A percentile compares a stretch with the other conserved stretches of the same genome.
phyloP scores from a whole-genome alignment of 2,888 invertebrate genomes.

The Caradrina clavipalpis region DNA sequence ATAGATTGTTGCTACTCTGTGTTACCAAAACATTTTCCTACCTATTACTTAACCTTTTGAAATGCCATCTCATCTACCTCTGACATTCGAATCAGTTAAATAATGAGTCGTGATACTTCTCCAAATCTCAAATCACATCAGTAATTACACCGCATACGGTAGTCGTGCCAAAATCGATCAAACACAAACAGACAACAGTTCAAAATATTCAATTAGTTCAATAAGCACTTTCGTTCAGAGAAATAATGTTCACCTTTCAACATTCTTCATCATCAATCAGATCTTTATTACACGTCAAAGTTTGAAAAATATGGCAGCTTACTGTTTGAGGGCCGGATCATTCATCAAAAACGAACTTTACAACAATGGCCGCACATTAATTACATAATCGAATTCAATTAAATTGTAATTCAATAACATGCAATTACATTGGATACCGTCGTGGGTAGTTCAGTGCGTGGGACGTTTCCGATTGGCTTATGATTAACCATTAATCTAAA shows the following conservation, averaged over 20 bases:
- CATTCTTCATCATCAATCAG: constrained; percentile 79
- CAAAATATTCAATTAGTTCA: constrained; percentile 64
- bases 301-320: constrained; percentile 80
- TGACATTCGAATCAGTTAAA: constrained; percentile 9
- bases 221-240: constrained; percentile 70
- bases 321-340: constrained; percentile 69
- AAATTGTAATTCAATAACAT: constrained; percentile 85
- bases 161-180: constrained; percentile 61
- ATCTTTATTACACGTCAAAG: constrained; percentile 77
- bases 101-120: constrained; percentile 21
- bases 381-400: constrained; percentile 69
- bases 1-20: neutral
- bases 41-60: neutral
- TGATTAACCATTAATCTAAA: constrained; percentile 85
- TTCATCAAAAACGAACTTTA: constrained; percentile 54
- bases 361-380: constrained; percentile 65
- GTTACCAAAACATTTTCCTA: neutral
- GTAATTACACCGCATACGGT: constrained; percentile 52
- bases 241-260: constrained; percentile 82
- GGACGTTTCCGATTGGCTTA: constrained; percentile 70
- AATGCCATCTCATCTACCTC: neutral
- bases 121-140: constrained; percentile 38
- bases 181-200: constrained; percentile 58
- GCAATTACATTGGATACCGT: constrained; percentile 69
- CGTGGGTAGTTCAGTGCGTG: constrained; percentile 77